These are phyloP conservation scores for Melinaea marsaeus DNA, from an alignment of 2,888 invertebrate genomes.

Conservation along the genomic window DNA sequence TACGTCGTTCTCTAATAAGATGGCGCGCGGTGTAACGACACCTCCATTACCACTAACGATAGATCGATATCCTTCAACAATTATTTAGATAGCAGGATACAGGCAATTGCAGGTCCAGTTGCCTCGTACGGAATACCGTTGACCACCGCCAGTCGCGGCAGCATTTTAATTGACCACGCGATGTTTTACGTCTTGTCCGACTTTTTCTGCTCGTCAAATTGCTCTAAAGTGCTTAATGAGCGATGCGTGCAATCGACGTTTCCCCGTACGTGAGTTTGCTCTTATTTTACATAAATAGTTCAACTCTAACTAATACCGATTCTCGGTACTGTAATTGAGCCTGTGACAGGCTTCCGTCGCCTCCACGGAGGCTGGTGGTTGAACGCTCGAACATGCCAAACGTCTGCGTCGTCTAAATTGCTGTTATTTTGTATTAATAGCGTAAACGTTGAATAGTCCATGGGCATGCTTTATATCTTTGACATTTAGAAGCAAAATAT, in stretches of 20 bases:
- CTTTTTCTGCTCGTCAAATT: constrained; percentile 74
- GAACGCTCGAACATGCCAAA: constrained; percentile 49
- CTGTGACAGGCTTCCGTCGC: constrained; percentile 77
- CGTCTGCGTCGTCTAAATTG: constrained; percentile 65
- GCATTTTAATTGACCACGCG: constrained; percentile 78
- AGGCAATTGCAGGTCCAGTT: constrained; percentile 49
- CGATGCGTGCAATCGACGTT: constrained; percentile 77
- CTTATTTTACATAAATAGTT: constrained; percentile 78
- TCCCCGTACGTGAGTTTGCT: constrained; percentile 72
- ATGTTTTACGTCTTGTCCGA: constrained; percentile 67
- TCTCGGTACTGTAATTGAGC: constrained; percentile 75
- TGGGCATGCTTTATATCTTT: constrained; percentile 59
- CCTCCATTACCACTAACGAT: constrained; percentile 34
- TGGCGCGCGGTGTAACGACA: constrained; percentile 21
- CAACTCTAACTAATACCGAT: constrained; percentile 74
- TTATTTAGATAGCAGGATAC: constrained; percentile 64
- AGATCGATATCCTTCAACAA: constrained; percentile 41
- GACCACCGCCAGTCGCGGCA: constrained; percentile 57
- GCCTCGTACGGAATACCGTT: constrained; percentile 38
- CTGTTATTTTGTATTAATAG: constrained; percentile 74
- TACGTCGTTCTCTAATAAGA: constrained; percentile 19
- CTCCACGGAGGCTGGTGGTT: constrained; percentile 62
- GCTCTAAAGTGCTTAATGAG: constrained; percentile 78
- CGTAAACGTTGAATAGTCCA: constrained; percentile 62
- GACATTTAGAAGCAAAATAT: constrained; percentile 54